A percentile compares a stretch with the other conserved stretches of the same genome.
phyloP scores from a whole-genome alignment of 53 echinoderm and acorn worm genomes.

The Stichopus horrens region DNA sequence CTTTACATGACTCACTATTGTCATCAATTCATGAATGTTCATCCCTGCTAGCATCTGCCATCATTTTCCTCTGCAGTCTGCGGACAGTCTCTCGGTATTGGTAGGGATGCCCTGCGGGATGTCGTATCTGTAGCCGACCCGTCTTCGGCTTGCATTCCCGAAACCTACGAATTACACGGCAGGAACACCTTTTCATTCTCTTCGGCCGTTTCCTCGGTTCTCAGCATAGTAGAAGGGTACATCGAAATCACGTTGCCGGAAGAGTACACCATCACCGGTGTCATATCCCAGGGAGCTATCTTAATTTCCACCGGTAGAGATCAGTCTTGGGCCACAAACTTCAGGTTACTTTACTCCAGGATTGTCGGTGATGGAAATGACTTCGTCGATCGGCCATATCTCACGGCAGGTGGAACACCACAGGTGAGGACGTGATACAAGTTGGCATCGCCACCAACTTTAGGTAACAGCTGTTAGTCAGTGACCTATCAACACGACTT shows the following conservation, averaged over 20 bases:
- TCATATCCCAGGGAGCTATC: slow-evolving; percentile 6
- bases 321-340: slow-evolving; percentile 23
- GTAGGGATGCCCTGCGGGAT: not conserved
- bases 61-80: not conserved
- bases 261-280: slow-evolving; percentile 22
- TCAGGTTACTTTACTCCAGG: not conserved
- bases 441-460: too few relatives aligned
- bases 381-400: not conserved
- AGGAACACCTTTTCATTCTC: too few relatives aligned
- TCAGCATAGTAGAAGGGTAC: not conserved
- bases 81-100: slow-evolving; percentile 1
- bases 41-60: not conserved
- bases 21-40: too few relatives aligned
- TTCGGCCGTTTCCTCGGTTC: not conserved
- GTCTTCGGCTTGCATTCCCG: not conserved
- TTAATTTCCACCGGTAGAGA: not conserved
- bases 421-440: not conserved
- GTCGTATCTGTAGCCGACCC: not conserved
- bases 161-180: slow-evolving; percentile 12
- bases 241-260: slow-evolving; percentile 28
- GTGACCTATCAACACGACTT: too few relatives aligned
- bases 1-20: not conserved
- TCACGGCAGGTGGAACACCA: not conserved
- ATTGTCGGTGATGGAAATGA: not conserved
- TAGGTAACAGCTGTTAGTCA: too few relatives aligned